Percentiles rank a stretch among this genome's conserved stretches.
These are phyloP conservation scores for Heterodera filipjevi DNA, from an alignment of 2,888 invertebrate genomes.

Conservation along the genomic window DNA sequence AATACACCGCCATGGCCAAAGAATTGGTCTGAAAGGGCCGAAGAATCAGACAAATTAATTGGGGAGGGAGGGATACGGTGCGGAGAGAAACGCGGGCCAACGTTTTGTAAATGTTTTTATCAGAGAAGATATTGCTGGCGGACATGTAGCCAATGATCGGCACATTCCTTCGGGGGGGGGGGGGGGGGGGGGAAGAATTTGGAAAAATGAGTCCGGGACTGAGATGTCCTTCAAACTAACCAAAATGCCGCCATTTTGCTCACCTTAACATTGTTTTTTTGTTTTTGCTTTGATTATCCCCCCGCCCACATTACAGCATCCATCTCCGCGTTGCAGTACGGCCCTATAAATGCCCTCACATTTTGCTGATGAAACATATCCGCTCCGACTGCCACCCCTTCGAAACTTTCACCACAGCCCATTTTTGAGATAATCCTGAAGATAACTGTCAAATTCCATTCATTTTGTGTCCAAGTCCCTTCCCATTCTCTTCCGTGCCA, in stretches of 20 bases:
- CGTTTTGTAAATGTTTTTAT: conserved; percentile 62
- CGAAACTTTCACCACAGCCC: conserved; percentile 63
- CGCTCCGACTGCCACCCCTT: conserved; percentile 63
- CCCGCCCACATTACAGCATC: conserved; percentile 50
- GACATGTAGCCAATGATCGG: conserved; percentile 65
- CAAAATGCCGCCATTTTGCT: conserved; percentile 63
- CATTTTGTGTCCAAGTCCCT: neutral
- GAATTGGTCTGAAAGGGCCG: conserved; percentile 50
- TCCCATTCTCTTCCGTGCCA: neutral
- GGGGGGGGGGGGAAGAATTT: neutral
- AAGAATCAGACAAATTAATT: neutral
- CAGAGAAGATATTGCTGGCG: conserved; percentile 57
- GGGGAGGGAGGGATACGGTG: conserved; percentile 36
- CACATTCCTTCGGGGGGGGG: conserved; percentile 51
- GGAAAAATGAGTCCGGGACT: neutral
- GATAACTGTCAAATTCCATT: too few species aligned
- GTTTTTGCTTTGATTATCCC: neutral
- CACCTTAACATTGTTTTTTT: conserved; percentile 13
- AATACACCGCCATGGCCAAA: conserved; percentile 57
- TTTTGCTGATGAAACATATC: conserved; percentile 64
- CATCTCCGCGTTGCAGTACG: conserved; percentile 63
- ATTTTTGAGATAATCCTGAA: conserved; percentile 56
- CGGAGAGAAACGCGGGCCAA: conserved; percentile 61
- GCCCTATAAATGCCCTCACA: conserved; percentile 62
- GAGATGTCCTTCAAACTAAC: neutral